Percentiles rank a stretch among this genome's conserved stretches.
Evolutionary conservation across 2,113 vertebrate species (phyloP).

Genomic region (Spermophilus dauricus): DNA sequence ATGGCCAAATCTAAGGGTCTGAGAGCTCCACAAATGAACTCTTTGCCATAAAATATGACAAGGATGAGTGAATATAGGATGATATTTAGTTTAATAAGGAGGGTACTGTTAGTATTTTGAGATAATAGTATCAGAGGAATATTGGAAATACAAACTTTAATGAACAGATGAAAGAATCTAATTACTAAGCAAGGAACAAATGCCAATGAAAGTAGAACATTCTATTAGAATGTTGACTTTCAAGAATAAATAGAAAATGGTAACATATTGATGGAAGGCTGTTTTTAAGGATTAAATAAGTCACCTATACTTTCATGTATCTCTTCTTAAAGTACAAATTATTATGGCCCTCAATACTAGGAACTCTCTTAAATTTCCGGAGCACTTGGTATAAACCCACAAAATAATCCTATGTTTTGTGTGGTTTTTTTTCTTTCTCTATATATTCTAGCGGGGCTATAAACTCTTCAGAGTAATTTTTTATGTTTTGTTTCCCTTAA

Average conservation of each 20-base stretch:
- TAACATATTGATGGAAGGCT: not conserved
- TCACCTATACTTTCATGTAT: no score
- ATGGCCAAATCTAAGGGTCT: not conserved
- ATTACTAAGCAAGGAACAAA: not conserved
- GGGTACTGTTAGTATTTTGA: not conserved
- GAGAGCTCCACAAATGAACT: not conserved
- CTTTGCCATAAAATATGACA: not conserved
- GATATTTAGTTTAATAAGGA: not conserved
- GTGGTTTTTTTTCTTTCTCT: no score
- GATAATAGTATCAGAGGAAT: not conserved
- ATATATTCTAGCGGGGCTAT: no score
- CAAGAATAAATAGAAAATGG: not conserved
- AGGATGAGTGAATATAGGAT: not conserved
- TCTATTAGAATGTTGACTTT: not conserved
- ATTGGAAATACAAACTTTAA: not conserved
- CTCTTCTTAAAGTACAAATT: no score
- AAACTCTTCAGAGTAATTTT: no score
- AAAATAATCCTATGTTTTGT: no score
- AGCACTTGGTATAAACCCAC: no score
- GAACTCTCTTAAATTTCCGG: no score
- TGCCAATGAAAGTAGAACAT: not conserved
- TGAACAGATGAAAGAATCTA: not conserved
- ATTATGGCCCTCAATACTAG: no score
- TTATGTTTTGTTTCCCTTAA: no score
- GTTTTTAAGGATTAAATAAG: no score